Base-by-base conservation (phyloP, 2,797 vertebrate genomes). In the Phalanger gymnotis region DNA sequence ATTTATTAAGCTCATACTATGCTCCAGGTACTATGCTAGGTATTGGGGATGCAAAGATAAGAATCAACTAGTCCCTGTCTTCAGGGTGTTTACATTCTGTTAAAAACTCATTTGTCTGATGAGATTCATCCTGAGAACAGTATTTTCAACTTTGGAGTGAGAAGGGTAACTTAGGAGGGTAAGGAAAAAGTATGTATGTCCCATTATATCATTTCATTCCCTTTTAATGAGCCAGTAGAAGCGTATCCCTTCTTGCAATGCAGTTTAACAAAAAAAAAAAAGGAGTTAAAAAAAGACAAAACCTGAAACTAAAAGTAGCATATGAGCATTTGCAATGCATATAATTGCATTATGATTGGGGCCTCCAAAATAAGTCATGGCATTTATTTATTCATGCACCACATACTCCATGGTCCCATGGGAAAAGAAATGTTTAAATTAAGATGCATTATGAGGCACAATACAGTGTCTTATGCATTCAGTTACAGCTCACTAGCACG, bases 321-420 rank as follows among this genome's bases (percentile, higher is more conserved):
- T 91, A 93, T 6, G 54, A 98, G 95, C 94, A 96, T 96, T 96
- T 95, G 95, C 22, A 93, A 90, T 89, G 91, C 94, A 90, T n/a
- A 27, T 90, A 93, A 97, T 96, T 96, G 93, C 61, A 96, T 87
- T 66, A 55, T 7, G 27, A 98, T 95, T 94, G 87, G 90, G 61
- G 51, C n/a, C 95, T 98, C 95, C 94, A 58, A 97, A 97, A 96
- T 97, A 96, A 98, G 97, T 92, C 90, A 58, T 94, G 96, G 53
- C 93, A 54, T 97, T 98, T 94, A 94, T 97, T 97, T 97, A 94
- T 98, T 97, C 97, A 97, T 94, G 93, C 93, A 95, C 93, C 93
- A n/a, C 52, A 19, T 55, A 95, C 90, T 96, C 96, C 90, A 14
- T 16, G 92, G 95, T 96, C 97, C 95, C 92, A 57, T 95, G 90